These are phyloP conservation scores for Gallinago stenura DNA, from an alignment of 2,797 vertebrate species.

Conservation along the genomic window DNA sequence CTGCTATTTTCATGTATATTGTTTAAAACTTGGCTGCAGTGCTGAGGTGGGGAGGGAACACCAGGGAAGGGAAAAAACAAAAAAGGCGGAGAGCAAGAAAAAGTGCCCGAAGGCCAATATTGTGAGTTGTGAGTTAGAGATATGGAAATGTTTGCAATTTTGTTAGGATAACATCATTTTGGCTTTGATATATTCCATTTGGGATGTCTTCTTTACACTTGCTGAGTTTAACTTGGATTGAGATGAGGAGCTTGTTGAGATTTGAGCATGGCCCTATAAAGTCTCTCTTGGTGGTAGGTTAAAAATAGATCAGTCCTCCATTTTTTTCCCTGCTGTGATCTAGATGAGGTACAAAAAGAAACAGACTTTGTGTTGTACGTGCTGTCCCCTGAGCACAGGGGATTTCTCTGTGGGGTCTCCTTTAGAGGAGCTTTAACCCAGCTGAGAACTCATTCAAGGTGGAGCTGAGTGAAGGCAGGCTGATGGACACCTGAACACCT, in stretches of 20 bases:
- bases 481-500: background rate
- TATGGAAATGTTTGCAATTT: background rate
- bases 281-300: constrained; percentile 8
- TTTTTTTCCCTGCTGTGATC: background rate
- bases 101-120: background rate
- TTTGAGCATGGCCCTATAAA: background rate
- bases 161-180: constrained; percentile 27
- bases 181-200: constrained; percentile 23
- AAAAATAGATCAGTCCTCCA: constrained; percentile 26
- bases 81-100: background rate
- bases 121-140: background rate
- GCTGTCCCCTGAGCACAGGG: background rate
- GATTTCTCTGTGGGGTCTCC: background rate
- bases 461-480: background rate
- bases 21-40: constrained; percentile 29
- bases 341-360: background rate
- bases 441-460: background rate
- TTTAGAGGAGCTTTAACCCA: background rate
- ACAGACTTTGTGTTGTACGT: background rate
- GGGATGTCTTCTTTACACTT: constrained; percentile 35
- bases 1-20: constrained; percentile 25
- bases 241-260: constrained; percentile 27
- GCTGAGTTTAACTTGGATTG: constrained; percentile 49
- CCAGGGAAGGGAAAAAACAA: background rate
- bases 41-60: background rate